Base-by-base conservation (phyloP, 2,113 vertebrate species). In the Amphiprion ocellaris region DNA sequence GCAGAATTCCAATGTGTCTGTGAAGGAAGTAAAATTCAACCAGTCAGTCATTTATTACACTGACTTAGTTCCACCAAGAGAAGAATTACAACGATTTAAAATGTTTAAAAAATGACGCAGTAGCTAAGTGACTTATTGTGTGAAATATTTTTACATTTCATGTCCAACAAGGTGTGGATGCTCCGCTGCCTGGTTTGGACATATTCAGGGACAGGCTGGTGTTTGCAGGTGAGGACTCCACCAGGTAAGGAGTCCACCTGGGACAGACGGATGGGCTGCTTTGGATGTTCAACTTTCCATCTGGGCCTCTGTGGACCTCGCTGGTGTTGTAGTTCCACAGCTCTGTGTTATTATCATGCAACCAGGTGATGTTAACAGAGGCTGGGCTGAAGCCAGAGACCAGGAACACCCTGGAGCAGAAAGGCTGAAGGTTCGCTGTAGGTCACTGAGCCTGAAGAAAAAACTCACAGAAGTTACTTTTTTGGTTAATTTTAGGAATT, bases 261-360 rank as follows among this genome's bases (percentile, higher is more conserved):
- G 2, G 79, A 58, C 19, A 94, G 55, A 8, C 10, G 19, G 30
- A 94, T 89, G 68, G 77, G 74, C 26, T 26, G 74, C 94, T 94
- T 61, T 60, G 77, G 71, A 92, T 68, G 56, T 59, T 91, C 78
- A 93, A 94, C 81, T 83, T 94, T 69, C 94, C 90, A n/a, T 91
- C 75, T 14, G 80, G 77, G 9, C 82, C 84, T 84, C 75, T 79
- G 55, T 83, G 80, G 12, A 80, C 65, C n/a, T 69, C 49, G 52
- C 72, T 86, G 4, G 55, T 91, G 55, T 67, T 86, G 64, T 77
- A 77, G 17, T 69, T 28, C 16, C 4, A 4, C 26, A 72, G 54
- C 39, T 83, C 17, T 3, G 2, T 50, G 30, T 14, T 19, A 44
- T 28, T 37, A 7, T 92, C 69, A 9, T 66, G 76, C 50, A 92